These are phyloP conservation scores for Ctenodactylus gundi DNA, from an alignment of 2,113 vertebrate species.

Conservation along the genomic window DNA sequence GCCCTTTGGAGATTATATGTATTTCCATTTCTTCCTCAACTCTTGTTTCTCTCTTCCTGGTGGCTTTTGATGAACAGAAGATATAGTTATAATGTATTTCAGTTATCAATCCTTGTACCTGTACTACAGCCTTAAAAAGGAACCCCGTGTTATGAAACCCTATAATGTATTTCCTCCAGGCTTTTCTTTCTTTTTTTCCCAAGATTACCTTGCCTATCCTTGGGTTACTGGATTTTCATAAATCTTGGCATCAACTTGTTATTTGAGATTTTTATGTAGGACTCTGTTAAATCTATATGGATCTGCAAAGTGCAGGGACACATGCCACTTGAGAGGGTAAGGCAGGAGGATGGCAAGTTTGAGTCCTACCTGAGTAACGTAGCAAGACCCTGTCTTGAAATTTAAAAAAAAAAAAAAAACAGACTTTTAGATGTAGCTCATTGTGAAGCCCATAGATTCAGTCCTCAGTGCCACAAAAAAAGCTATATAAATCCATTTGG, in stretches of 20 bases:
- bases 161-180: neutral
- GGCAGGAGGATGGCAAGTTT: neutral
- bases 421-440: neutral
- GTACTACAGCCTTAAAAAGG: neutral
- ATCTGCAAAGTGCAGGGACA: neutral
- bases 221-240: neutral
- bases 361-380: neutral
- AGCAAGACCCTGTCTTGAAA: neutral
- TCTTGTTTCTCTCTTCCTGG: neutral
- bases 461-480: too few species aligned
- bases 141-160: neutral
- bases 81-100: neutral
- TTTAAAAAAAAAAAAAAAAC: neutral
- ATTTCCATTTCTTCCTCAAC: neutral
- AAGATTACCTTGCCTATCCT: neutral
- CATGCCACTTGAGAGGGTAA: neutral
- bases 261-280: neutral
- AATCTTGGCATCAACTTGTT: neutral
- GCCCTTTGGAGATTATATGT: neutral
- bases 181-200: neutral
- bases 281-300: neutral
- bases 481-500: neutral
- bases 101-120: neutral
- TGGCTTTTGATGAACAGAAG: neutral
- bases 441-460: neutral